These are phyloP conservation scores for Ochropacha duplaris DNA, from an alignment of 2,888 invertebrate species.

Conservation along the genomic window DNA sequence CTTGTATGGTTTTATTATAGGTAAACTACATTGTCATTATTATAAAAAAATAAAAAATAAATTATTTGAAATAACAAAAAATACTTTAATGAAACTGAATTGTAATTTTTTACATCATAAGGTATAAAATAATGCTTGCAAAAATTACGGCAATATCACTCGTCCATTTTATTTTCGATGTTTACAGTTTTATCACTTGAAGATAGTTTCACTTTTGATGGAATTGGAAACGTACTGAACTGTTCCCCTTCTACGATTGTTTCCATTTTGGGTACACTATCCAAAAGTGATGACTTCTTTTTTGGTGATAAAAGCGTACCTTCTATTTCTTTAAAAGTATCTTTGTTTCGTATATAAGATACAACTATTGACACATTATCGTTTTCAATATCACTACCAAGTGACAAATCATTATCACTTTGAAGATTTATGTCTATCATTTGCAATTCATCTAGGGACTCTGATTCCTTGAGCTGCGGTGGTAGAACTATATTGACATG, in stretches of 20 bases:
- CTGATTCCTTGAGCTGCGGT: conserved; percentile 29
- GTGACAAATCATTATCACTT: conserved; percentile 47
- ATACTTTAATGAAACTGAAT: not conserved
- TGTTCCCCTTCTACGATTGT: conserved; percentile 54
- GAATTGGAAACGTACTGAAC: not conserved
- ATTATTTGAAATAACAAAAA: not conserved
- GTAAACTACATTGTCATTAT: too few relatives aligned
- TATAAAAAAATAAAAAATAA: not conserved
- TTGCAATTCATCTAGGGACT: conserved; percentile 47
- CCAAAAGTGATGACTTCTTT: conserved; percentile 52
- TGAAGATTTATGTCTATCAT: conserved; percentile 54
- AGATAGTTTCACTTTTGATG: conserved; percentile 9
- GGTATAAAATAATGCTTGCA: conserved; percentile 8
- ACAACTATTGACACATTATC: conserved; percentile 54
- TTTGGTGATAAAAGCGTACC: conserved; percentile 38
- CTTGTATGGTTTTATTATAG: conserved; percentile 6
- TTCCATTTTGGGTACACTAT: conserved; percentile 60
- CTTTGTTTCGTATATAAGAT: conserved; percentile 52
- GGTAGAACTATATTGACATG: conserved; percentile 18
- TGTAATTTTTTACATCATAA: conserved; percentile 1
- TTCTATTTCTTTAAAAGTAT: conserved; percentile 35
- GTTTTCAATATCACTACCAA: conserved; percentile 29
- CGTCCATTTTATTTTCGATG: conserved; percentile 12
- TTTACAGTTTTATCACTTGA: conserved; percentile 17
- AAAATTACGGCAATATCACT: not conserved